phyloP scores from a whole-genome alignment of 2,888 invertebrate species.

The Masnerella sp. region DNA sequence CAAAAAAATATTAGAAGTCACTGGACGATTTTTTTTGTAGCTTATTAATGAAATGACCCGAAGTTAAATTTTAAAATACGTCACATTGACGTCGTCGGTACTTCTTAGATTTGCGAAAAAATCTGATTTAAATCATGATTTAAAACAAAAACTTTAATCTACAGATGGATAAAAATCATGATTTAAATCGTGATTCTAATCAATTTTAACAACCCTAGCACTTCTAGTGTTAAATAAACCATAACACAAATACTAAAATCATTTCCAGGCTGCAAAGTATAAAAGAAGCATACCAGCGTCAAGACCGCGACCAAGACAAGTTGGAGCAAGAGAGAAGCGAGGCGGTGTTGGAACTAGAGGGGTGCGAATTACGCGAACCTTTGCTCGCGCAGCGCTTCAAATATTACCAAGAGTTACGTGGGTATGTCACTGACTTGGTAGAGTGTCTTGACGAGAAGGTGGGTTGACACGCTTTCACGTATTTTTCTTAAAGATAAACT shows the following conservation, averaged over 20 bases:
- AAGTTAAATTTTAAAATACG: too few relatives aligned
- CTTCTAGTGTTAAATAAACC: too few relatives aligned
- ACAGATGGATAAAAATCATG: too few relatives aligned
- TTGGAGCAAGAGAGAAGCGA: constrained; percentile 76
- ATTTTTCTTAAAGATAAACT: constrained; percentile 62
- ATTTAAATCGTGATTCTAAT: too few relatives aligned
- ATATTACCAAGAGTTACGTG: constrained; percentile 96
- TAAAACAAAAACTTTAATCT: too few relatives aligned
- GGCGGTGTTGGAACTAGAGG: constrained; percentile 79
- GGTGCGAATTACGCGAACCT: constrained; percentile 81
- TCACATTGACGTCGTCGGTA: too few relatives aligned
- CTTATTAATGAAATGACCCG: too few relatives aligned
- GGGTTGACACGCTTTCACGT: constrained; percentile 75
- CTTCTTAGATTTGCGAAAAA: too few relatives aligned
- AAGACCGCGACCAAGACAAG: constrained; percentile 79
- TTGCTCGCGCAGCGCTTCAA: constrained; percentile 89
- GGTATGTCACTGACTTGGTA: constrained; percentile 96
- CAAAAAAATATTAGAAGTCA: too few relatives aligned
- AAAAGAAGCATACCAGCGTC: constrained; percentile 80
- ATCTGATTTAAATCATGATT: too few relatives aligned
- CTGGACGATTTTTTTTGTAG: too few relatives aligned
- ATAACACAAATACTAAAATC: neutral
- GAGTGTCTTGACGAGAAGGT: constrained; percentile 99
- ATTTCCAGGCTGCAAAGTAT: constrained; percentile 80
- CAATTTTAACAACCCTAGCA: too few relatives aligned